A percentile compares a stretch with the other conserved stretches of the same genome.
Conservation (phyloP, 2,888 invertebrate genomes). For the Chironomus riparius region DNA sequence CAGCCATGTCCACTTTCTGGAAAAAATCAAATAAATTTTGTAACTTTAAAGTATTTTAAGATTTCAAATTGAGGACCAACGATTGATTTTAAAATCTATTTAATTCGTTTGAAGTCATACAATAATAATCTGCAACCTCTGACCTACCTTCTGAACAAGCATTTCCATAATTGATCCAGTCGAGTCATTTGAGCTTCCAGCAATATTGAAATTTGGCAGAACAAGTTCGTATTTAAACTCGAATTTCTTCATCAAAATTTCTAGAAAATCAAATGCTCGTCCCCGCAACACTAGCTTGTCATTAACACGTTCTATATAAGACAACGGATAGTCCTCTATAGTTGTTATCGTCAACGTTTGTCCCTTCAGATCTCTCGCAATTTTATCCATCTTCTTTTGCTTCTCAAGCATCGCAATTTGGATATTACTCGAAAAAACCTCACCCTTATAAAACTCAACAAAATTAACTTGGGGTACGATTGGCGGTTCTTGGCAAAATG, state of each 20-base stretch:
- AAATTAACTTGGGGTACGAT: neutral
- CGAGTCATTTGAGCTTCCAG: slow-evolving; percentile 45
- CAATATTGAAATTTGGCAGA: slow-evolving; percentile 51
- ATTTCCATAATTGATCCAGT: slow-evolving; percentile 56
- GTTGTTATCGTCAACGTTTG: slow-evolving; percentile 12
- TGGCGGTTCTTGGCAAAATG: slow-evolving; percentile 7
- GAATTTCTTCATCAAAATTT: slow-evolving; percentile 57
- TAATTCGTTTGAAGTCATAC: too few relatives aligned
- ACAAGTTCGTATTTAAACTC: slow-evolving; percentile 67
- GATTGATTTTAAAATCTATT: too few relatives aligned
- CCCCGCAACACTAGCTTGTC: slow-evolving; percentile 48
- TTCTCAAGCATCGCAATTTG: neutral
- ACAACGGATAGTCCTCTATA: slow-evolving; percentile 13
- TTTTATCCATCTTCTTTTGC: slow-evolving; percentile 1
- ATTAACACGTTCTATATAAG: slow-evolving; percentile 37
- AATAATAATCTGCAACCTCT: neutral
- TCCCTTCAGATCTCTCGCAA: slow-evolving; percentile 5
- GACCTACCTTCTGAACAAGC: slow-evolving; percentile 46
- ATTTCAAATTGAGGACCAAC: too few relatives aligned
- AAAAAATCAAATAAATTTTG: slow-evolving; percentile 30
- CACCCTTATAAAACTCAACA: slow-evolving; percentile 9
- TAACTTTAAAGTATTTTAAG: too few relatives aligned
- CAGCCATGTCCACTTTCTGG: slow-evolving; percentile 68
- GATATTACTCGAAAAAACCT: neutral
- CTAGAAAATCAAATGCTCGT: slow-evolving; percentile 61